phyloP scores from a whole-genome alignment of 2,113 vertebrate species.

The Proterorhinus semilunaris region DNA sequence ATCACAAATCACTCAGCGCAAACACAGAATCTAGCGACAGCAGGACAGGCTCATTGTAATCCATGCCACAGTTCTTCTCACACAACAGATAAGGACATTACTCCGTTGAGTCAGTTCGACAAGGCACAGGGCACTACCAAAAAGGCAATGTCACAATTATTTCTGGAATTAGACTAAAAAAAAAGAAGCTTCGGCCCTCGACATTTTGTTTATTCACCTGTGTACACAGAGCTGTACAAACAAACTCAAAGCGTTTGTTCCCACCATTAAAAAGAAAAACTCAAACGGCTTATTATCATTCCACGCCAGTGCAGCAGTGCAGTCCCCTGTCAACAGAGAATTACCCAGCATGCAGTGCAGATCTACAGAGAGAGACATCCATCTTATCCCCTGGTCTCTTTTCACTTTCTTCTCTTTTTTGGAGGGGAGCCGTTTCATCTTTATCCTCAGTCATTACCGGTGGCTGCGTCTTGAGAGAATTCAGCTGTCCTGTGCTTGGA shows the following conservation, averaged over 20 bases:
- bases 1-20: background rate
- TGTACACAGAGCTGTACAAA: slow-evolving; percentile 45
- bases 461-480: slow-evolving; percentile 31
- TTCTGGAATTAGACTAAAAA: slow-evolving; percentile 12
- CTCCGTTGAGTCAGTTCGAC: slow-evolving; percentile 48
- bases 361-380: slow-evolving; percentile 59
- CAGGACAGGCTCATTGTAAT: slow-evolving; percentile 3
- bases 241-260: slow-evolving; percentile 32
- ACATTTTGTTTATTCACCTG: slow-evolving; percentile 28
- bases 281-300: slow-evolving; percentile 66
- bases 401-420: slow-evolving; percentile 14
- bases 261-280: slow-evolving; percentile 15
- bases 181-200: slow-evolving; percentile 15
- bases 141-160: slow-evolving; percentile 7
- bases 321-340: slow-evolving; percentile 58
- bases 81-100: slow-evolving; percentile 50
- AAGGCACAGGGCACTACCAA: slow-evolving; percentile 6
- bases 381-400: slow-evolving; percentile 53
- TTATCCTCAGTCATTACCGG: slow-evolving; percentile 16
- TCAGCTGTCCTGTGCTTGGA: slow-evolving; percentile 37
- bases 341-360: slow-evolving; percentile 63
- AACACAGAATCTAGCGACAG: background rate
- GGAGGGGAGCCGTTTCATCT: slow-evolving; percentile 32
- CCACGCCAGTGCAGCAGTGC: slow-evolving; percentile 57
- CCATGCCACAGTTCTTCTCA: slow-evolving; percentile 15